phyloP scores from a whole-genome alignment of 1,140 invertebrate genomes.

The Drosophila willistoni region DNA sequence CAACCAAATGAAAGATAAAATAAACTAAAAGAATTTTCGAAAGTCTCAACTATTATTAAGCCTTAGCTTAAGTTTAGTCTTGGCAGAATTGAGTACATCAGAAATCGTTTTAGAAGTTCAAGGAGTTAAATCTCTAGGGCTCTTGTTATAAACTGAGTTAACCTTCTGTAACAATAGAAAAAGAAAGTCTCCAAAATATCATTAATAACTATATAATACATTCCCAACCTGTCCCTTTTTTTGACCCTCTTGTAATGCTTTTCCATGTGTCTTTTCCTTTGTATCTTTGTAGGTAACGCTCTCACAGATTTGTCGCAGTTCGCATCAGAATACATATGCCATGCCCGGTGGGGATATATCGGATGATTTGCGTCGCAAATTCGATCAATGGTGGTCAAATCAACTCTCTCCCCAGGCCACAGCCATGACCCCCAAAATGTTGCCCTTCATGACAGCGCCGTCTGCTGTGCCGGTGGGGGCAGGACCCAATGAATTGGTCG shows the following conservation, averaged over 20 bases:
- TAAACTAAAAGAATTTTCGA: too few relatives aligned
- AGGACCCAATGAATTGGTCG: slow-evolving; percentile 72
- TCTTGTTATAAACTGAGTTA: too few relatives aligned
- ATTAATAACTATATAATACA: too few relatives aligned
- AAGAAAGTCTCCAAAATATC: too few relatives aligned
- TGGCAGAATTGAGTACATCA: too few relatives aligned
- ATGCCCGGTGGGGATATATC: slow-evolving; percentile 87
- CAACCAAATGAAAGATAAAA: background rate
- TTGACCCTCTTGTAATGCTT: too few relatives aligned
- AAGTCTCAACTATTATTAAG: too few relatives aligned
- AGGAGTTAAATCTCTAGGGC: too few relatives aligned
- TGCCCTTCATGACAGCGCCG: slow-evolving; percentile 79
- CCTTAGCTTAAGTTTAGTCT: too few relatives aligned
- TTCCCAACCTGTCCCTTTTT: too few relatives aligned
- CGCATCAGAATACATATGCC: slow-evolving; percentile 85
- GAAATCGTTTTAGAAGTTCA: too few relatives aligned
- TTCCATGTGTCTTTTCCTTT: slow-evolving; percentile 2
- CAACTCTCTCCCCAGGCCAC: slow-evolving; percentile 85
- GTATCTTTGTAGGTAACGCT: slow-evolving; percentile 87
- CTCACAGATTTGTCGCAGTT: slow-evolving; percentile 89
- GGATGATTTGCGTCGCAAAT: slow-evolving; percentile 90
- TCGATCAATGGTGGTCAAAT: slow-evolving; percentile 90
- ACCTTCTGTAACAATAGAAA: too few relatives aligned
- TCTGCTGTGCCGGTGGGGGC: slow-evolving; percentile 55
- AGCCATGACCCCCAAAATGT: slow-evolving; percentile 82